Conservation (phyloP, 2,888 invertebrate species). For the Auanema sp. region DNA sequence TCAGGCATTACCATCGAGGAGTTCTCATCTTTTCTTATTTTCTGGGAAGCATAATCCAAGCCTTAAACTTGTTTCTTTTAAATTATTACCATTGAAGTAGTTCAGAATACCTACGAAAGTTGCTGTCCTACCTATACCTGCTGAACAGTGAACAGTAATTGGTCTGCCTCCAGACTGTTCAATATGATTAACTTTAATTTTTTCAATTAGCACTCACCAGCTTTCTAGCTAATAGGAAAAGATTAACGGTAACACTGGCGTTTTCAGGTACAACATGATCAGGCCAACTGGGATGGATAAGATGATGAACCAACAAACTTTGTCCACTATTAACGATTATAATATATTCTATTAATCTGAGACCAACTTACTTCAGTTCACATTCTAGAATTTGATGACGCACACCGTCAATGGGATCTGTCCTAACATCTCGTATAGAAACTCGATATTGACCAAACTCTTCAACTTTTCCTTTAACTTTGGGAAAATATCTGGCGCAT, state of each 20-base stretch:
- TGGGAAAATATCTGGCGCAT: slow-evolving; percentile 12
- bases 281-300: slow-evolving; percentile 32
- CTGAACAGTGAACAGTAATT: slow-evolving; percentile 49
- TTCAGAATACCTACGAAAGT: slow-evolving; percentile 33
- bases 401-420: slow-evolving; percentile 8
- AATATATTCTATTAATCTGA: too few species aligned
- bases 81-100: too few species aligned
- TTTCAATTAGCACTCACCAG: neutral
- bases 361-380: neutral
- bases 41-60: slow-evolving; percentile 17
- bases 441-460: slow-evolving; percentile 12
- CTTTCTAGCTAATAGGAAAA: slow-evolving; percentile 15
- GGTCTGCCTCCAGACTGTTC: slow-evolving; percentile 20
- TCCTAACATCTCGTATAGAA: neutral
- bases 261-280: slow-evolving; percentile 38
- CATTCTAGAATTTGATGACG: slow-evolving; percentile 1
- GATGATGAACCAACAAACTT: slow-evolving; percentile 22
- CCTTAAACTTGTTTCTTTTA: neutral
- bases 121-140: slow-evolving; percentile 47
- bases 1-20: neutral
- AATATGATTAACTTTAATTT: neutral
- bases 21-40: slow-evolving; percentile 9
- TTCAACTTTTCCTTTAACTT: neutral
- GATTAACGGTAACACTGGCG: slow-evolving; percentile 18
- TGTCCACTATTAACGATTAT: neutral